Evolutionary conservation across 2,797 vertebrate genomes (phyloP).

Genomic region (Platyrinchus mystaceus): DNA sequence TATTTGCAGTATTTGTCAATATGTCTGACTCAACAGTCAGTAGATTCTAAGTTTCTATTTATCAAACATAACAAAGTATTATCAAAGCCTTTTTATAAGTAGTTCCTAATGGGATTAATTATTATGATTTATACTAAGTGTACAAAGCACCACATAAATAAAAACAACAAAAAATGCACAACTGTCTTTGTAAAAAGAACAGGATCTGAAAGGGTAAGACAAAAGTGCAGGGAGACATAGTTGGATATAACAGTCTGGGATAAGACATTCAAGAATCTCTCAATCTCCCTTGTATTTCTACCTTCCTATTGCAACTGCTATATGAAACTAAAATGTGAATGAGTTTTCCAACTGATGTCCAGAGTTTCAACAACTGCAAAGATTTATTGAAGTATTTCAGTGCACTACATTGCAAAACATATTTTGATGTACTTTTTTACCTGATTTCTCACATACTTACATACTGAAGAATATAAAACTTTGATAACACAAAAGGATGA

Average conservation of each 20-base stretch:
- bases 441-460: not conserved
- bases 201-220: not conserved
- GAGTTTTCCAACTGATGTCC: not conserved
- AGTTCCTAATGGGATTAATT: not conserved
- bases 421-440: not conserved
- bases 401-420: not conserved
- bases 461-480: not conserved
- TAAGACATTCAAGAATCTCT: not conserved
- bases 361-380: not conserved
- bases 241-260: not conserved
- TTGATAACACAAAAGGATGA: not conserved
- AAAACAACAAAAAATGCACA: not conserved
- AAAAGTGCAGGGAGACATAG: not conserved
- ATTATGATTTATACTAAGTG: not conserved
- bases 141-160: not conserved
- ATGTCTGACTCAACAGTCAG: not conserved
- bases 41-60: not conserved
- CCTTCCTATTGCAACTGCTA: not conserved
- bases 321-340: not conserved
- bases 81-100: not conserved
- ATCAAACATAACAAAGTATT: not conserved
- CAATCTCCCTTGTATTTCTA: not conserved
- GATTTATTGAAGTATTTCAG: not conserved
- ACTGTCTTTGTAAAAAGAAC: not conserved
- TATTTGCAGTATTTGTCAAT: not conserved